A percentile compares a stretch with the other conserved stretches of the same genome.
phyloP scores from a whole-genome alignment of 1,140 invertebrate species.

The Scylla paramamosain region DNA sequence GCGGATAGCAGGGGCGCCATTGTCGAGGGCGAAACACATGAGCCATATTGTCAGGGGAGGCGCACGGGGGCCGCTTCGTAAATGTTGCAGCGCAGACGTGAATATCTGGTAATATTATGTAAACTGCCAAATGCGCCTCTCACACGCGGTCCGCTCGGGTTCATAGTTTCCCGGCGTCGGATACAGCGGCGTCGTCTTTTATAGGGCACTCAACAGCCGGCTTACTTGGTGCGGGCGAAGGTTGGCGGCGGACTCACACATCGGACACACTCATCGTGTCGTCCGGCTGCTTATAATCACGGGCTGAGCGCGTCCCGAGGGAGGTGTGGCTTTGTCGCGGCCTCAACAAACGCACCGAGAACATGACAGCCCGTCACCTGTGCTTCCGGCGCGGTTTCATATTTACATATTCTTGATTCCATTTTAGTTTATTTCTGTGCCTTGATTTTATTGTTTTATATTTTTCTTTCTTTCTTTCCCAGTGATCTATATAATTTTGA shows the following conservation, averaged over 20 bases:
- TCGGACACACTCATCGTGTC: no score
- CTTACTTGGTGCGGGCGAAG: background rate
- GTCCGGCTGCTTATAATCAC: no score
- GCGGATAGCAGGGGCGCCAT: background rate
- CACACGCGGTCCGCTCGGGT: background rate
- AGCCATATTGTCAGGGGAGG: constrained; percentile 10
- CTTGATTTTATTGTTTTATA: no score
- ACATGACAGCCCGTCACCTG: no score
- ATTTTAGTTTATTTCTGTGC: no score
- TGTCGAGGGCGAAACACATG: constrained; percentile 2
- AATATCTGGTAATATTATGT: constrained; percentile 17
- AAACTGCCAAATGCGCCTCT: constrained; percentile 20
- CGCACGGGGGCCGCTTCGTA: background rate
- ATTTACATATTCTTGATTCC: no score
- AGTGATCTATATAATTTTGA: no score
- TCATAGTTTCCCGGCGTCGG: constrained; percentile 18
- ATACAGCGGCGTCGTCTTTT: background rate
- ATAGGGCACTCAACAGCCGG: background rate
- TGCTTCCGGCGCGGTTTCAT: no score
- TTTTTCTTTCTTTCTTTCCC: no score
- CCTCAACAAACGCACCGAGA: no score
- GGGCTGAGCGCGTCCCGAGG: no score
- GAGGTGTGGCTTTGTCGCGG: no score
- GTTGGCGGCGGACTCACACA: background rate
- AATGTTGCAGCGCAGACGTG: constrained; percentile 10